phyloP scores from a whole-genome alignment of 2,888 invertebrate genomes.

The Drosophila kuntzei region DNA sequence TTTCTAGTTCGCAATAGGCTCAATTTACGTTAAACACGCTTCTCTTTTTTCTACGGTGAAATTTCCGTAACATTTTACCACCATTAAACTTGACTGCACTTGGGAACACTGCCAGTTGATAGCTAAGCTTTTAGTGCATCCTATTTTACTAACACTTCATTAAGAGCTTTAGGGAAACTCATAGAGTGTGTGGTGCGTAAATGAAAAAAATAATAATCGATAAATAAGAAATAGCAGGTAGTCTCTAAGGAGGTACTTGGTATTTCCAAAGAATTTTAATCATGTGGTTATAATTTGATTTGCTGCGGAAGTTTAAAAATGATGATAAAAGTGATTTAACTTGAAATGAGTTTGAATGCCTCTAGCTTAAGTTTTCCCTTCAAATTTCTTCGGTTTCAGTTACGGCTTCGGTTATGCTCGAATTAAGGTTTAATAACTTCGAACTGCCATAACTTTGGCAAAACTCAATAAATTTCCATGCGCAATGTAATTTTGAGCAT shows the following conservation, averaged over 20 bases:
- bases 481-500: too few relatives aligned
- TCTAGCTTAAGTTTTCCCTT: too few relatives aligned
- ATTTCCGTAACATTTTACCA: too few relatives aligned
- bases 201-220: background rate
- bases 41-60: too few relatives aligned
- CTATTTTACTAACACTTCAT: constrained; percentile 5
- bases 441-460: too few relatives aligned
- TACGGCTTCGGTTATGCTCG: too few relatives aligned
- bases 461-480: too few relatives aligned
- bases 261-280: background rate
- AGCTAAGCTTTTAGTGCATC: background rate
- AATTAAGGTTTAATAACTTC: too few relatives aligned
- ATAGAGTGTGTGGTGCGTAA: background rate
- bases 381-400: too few relatives aligned
- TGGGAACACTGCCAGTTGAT: too few relatives aligned
- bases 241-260: background rate
- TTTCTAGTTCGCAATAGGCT: background rate
- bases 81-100: constrained; percentile 1
- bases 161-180: too few relatives aligned
- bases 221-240: background rate
- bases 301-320: background rate
- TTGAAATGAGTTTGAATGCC: constrained; percentile 2
- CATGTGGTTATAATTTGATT: constrained; percentile 2
- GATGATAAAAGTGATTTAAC: constrained; percentile 1
- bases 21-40: background rate